A percentile compares a stretch with the other conserved stretches of the same genome.
phyloP scores from a whole-genome alignment of 2,113 vertebrate species.

The Fulica atra region DNA sequence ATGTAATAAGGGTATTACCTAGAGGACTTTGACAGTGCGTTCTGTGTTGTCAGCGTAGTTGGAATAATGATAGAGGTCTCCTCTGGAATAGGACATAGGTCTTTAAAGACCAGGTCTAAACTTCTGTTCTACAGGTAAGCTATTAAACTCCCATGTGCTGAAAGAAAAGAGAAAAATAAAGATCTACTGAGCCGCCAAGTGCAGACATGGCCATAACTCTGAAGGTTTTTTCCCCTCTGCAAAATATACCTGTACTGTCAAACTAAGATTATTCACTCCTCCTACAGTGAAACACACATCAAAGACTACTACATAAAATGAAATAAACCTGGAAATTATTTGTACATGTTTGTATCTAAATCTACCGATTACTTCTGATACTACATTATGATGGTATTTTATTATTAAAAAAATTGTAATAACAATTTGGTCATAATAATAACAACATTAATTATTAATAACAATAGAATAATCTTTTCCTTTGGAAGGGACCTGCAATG shows the following conservation, averaged over 20 bases:
- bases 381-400: neutral
- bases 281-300: neutral
- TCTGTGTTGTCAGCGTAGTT: constrained; percentile 81
- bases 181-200: constrained; percentile 4
- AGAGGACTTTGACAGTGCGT: constrained; percentile 77
- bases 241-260: constrained; percentile 2
- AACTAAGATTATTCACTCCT: neutral
- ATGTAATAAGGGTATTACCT: constrained; percentile 83
- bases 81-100: constrained; percentile 73
- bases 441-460: too few relatives aligned
- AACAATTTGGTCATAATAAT: neutral
- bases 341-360: neutral
- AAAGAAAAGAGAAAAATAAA: constrained; percentile 20
- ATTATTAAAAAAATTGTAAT: neutral
- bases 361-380: neutral
- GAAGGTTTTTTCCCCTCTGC: neutral
- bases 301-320: neutral
- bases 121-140: constrained; percentile 81
- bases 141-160: constrained; percentile 70
- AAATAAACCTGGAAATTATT: neutral
- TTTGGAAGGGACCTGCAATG: neutral
- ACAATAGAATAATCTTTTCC: neutral
- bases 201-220: neutral
- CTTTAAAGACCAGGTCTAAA: constrained; percentile 75
- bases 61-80: constrained; percentile 81